These are phyloP conservation scores for Cossypha dichroa DNA, from an alignment of 2,797 vertebrate species.

Conservation along the genomic window DNA sequence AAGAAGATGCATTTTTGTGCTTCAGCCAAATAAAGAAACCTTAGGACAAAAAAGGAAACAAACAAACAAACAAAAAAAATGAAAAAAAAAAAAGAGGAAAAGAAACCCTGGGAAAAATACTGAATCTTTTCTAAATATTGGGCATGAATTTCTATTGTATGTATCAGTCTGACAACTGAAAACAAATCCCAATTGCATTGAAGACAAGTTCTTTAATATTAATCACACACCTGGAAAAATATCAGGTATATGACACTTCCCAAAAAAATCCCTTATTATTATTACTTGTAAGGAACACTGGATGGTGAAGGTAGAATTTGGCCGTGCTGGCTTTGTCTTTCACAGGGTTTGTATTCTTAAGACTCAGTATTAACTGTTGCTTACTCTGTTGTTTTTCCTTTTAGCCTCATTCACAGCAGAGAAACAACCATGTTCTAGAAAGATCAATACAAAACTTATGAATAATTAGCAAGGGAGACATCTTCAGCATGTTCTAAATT, in stretches of 20 bases:
- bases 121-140: not conserved
- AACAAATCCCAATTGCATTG: not conserved
- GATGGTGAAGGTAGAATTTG: not conserved
- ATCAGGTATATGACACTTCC: not conserved
- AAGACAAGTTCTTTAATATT: not conserved
- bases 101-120: not conserved
- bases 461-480: not conserved
- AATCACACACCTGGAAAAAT: not conserved
- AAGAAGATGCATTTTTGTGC: not conserved
- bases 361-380: not conserved
- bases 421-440: not conserved
- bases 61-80: too few relatives aligned
- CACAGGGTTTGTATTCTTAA: not conserved
- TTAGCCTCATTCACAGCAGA: not conserved
- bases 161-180: not conserved
- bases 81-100: not conserved
- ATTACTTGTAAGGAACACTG: not conserved
- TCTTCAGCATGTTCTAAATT: not conserved
- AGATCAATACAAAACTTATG: not conserved
- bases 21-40: not conserved
- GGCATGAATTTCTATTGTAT: not conserved
- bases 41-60: not conserved
- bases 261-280: not conserved
- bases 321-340: not conserved
- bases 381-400: not conserved